Percentiles rank a stretch among this genome's conserved stretches.
These are phyloP conservation scores for Oxygymnocypris stewartii DNA, from an alignment of 2,113 vertebrate species.

Conservation along the genomic window DNA sequence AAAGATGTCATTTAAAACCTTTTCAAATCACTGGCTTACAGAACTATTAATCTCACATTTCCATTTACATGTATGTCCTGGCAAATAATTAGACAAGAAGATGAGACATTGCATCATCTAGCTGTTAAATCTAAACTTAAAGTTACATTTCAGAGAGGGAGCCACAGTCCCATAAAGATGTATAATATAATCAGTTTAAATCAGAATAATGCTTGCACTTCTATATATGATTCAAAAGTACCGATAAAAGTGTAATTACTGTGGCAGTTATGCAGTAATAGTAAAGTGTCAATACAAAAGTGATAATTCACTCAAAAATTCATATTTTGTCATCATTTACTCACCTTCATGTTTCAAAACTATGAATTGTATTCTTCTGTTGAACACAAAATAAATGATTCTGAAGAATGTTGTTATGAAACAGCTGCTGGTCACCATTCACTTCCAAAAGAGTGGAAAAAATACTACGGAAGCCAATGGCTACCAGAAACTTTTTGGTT, in stretches of 20 bases:
- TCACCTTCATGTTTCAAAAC: too few relatives aligned
- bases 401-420: too few relatives aligned
- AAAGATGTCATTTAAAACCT: not conserved
- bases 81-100: not conserved
- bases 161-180: too few relatives aligned
- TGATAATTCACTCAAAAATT: too few relatives aligned
- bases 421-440: too few relatives aligned
- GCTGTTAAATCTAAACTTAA: not conserved
- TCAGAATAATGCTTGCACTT: not conserved
- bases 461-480: too few relatives aligned
- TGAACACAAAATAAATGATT: too few relatives aligned
- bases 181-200: not conserved
- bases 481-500: too few relatives aligned
- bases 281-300: too few relatives aligned
- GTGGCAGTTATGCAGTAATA: not conserved
- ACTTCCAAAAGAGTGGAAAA: too few relatives aligned
- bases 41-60: not conserved
- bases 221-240: not conserved
- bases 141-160: not conserved
- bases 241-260: not conserved
- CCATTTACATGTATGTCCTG: not conserved
- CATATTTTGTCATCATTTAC: too few relatives aligned
- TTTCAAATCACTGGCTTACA: not conserved
- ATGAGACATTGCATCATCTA: not conserved
- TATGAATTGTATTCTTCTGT: too few relatives aligned